These are phyloP conservation scores for Carcharodon carcharias DNA, from an alignment of 2,797 vertebrate genomes.

Conservation along the genomic window DNA sequence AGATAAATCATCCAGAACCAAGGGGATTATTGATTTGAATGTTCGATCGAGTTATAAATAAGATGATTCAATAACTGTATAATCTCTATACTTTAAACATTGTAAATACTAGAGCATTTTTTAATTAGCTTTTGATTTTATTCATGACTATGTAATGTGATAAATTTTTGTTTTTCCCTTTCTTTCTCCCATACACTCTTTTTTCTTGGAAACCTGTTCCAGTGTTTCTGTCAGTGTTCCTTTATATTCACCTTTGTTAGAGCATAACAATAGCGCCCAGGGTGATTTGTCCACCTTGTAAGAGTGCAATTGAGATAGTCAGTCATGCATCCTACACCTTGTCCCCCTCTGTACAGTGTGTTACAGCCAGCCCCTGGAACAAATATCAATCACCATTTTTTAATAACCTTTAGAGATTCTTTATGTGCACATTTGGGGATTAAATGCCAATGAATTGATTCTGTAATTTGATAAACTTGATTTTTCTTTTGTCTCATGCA, in stretches of 20 bases:
- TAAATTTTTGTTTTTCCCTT: not conserved
- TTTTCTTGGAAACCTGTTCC: not conserved
- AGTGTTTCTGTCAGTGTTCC: not conserved
- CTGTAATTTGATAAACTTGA: not conserved
- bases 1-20: not conserved
- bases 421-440: not conserved
- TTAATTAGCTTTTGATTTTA: not conserved
- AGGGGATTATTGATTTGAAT: not conserved
- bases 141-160: not conserved
- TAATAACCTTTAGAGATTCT: not conserved
- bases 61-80: not conserved
- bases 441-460: not conserved
- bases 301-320: not conserved
- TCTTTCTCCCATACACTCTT: not conserved
- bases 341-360: not conserved
- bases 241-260: not conserved
- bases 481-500: slow-evolving; percentile 47
- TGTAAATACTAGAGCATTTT: not conserved
- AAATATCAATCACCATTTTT: not conserved
- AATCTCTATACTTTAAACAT: not conserved
- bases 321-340: not conserved
- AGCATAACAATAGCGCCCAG: not conserved
- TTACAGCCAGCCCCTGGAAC: not conserved
- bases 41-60: not conserved
- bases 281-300: not conserved